These are phyloP conservation scores for Yponomeuta malinellus DNA, from an alignment of 2,888 invertebrate species.

Conservation along the genomic window DNA sequence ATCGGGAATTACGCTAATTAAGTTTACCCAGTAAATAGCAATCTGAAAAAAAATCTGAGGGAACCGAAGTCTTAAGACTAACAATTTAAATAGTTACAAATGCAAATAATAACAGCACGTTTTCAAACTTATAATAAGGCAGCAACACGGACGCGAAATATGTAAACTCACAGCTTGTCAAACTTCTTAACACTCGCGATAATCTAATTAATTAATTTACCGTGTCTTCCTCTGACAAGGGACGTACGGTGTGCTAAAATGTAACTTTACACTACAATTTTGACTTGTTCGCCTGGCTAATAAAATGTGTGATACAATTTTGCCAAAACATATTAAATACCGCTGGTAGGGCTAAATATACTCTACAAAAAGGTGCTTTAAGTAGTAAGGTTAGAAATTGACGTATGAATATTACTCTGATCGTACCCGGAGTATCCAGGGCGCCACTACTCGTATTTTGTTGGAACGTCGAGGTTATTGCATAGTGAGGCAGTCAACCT, in stretches of 20 bases:
- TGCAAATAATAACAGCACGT: too few species aligned
- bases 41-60: too few species aligned
- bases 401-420: too few species aligned
- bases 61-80: too few species aligned
- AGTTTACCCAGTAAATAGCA: too few species aligned
- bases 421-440: neutral
- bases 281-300: neutral
- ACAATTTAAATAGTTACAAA: too few species aligned
- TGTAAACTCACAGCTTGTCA: neutral
- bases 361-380: too few species aligned
- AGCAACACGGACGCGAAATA: neutral
- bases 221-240: neutral
- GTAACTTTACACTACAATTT: neutral
- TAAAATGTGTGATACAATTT: too few species aligned
- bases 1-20: too few species aligned
- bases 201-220: neutral
- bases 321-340: too few species aligned
- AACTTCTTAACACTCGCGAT: neutral
- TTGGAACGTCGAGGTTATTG: constrained; percentile 11
- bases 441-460: neutral
- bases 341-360: too few species aligned
- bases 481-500: constrained; percentile 7
- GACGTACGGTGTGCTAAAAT: neutral
- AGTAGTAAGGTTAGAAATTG: too few species aligned
- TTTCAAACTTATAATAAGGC: neutral